Evolutionary conservation across 1,140 invertebrate species (phyloP), one percentile per base, ranked within the genome.

Genomic region (Caerostris darwini): DNA sequence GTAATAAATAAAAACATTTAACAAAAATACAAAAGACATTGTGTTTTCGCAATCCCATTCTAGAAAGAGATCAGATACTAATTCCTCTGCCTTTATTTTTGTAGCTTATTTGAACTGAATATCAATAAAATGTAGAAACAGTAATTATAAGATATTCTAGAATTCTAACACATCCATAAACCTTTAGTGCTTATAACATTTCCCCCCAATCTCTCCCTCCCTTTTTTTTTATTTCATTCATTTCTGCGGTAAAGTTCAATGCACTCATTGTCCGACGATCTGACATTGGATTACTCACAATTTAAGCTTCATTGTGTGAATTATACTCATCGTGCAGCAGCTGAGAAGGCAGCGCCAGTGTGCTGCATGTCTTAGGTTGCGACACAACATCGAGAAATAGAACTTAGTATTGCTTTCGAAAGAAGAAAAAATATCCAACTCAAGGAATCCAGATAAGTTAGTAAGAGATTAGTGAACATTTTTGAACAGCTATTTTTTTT

Each of bases 231-330:
- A 53, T 53, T 50, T 6, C 61, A 17, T 64, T n/a, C n/a, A 85
- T 85, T 7, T 61, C 59, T 67, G 59, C 86, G 61, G 59, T 17
- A 17, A 88, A 88, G 86, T 88, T 88, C 59, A 88, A 88, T 88
- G 86, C 86, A 57, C 86, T 88, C 59, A 57, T 88, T 88, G 86
- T 88, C 59, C 86, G 19, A 53, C 19, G 86, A 53, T 59, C 83
- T 88, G 86, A 88, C 59, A 64, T 59, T 53, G 86, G 59, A 88
- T 88, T 88, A 88, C 86, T 88, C 86, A 88, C 86, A 88, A 88
- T 67, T 88, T 88, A 88, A 53, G 58, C 59, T 64, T 50, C 86
- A 88, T 88, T 88, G 86, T 88, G 59, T 10, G 58, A 85, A 59
- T 85, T 85, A 50, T 85, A 14, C 57, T 85, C 83, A 85, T 58